Conservation (phyloP, 2,888 invertebrate genomes). For the Xestobium rufovillosum region DNA sequence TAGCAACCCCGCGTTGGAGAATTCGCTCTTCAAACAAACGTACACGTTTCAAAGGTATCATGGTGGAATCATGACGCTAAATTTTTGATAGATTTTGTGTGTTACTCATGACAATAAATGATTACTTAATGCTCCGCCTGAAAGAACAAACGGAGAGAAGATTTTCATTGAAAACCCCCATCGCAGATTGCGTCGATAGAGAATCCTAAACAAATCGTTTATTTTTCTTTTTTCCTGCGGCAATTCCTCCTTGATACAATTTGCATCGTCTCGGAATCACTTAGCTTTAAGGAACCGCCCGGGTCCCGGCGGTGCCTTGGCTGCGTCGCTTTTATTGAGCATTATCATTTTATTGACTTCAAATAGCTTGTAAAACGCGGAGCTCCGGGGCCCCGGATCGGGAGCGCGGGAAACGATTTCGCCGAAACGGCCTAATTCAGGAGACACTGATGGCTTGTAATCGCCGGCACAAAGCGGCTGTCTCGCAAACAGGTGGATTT, state of each 20-base stretch:
- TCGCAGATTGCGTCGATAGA: too few relatives aligned
- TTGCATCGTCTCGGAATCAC: slow-evolving; percentile 44
- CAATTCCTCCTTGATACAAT: slow-evolving; percentile 43
- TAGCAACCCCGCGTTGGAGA: too few relatives aligned
- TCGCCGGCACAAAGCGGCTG: slow-evolving; percentile 40
- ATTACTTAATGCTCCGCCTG: too few relatives aligned
- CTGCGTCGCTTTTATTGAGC: slow-evolving; percentile 43
- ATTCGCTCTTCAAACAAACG: too few relatives aligned
- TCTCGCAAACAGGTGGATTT: slow-evolving; percentile 45
- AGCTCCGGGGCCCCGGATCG: slow-evolving; percentile 41
- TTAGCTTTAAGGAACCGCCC: slow-evolving; percentile 31
- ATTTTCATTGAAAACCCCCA: too few relatives aligned
- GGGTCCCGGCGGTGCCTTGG: slow-evolving; percentile 32
- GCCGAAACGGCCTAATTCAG: slow-evolving; percentile 45
- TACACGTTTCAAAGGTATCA: too few relatives aligned
- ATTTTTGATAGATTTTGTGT: too few relatives aligned
- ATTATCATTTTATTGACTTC: slow-evolving; percentile 50
- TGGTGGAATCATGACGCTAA: too few relatives aligned
- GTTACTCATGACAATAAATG: too few relatives aligned
- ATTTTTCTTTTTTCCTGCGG: too few relatives aligned
- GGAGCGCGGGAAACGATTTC: slow-evolving; percentile 40
- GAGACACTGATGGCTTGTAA: slow-evolving; percentile 47
- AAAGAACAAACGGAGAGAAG: too few relatives aligned
- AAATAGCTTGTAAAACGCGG: slow-evolving; percentile 50
- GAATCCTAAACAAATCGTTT: too few relatives aligned